Percentiles rank a stretch among this genome's conserved stretches.
phyloP scores from a whole-genome alignment of 2,888 invertebrate genomes.

The Drosophila sordidapex region DNA sequence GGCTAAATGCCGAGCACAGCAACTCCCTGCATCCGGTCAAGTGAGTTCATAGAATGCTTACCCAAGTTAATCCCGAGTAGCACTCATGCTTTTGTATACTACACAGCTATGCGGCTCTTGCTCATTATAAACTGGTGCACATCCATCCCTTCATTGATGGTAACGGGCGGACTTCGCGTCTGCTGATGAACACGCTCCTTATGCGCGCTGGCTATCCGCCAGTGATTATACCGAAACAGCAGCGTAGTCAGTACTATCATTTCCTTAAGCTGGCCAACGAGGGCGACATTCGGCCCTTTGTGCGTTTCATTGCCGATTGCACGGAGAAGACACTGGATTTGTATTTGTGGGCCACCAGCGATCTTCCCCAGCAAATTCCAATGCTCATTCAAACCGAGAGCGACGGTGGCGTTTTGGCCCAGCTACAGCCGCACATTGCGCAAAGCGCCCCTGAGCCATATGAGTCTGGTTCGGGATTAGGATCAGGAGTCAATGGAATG shows the following conservation, averaged over 20 bases:
- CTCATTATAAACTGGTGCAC: slow-evolving; percentile 98
- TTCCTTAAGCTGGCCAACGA: slow-evolving; percentile 95
- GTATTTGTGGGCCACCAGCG: slow-evolving; percentile 93
- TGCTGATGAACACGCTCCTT: slow-evolving; percentile 97
- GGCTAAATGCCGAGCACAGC: slow-evolving; percentile 96
- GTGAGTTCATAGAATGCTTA: slow-evolving; percentile 79
- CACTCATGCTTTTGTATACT: slow-evolving; percentile 7
- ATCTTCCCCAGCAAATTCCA: slow-evolving; percentile 89
- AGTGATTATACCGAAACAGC: slow-evolving; percentile 95
- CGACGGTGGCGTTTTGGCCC: slow-evolving; percentile 69
- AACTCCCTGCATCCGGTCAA: slow-evolving; percentile 94
- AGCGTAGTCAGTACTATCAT: slow-evolving; percentile 93
- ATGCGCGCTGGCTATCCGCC: slow-evolving; percentile 98
- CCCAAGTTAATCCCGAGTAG: background rate
- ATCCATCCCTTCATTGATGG: slow-evolving; percentile 99
- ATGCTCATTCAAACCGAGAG: slow-evolving; percentile 86
- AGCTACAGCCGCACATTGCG: slow-evolving; percentile 55
- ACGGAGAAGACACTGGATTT: slow-evolving; percentile 95
- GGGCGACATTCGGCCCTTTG: slow-evolving; percentile 97
- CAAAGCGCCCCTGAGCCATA: slow-evolving; percentile 33
- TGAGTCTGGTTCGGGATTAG: slow-evolving; percentile 52
- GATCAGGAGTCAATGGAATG: slow-evolving; percentile 68
- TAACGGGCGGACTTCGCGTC: slow-evolving; percentile 96
- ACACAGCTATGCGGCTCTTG: slow-evolving; percentile 94
- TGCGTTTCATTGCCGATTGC: slow-evolving; percentile 97